A percentile compares a stretch with the other conserved stretches of the same genome.
Evolutionary conservation across 2,888 invertebrate genomes (phyloP).

Genomic region (Neoitamus cyanurus): DNA sequence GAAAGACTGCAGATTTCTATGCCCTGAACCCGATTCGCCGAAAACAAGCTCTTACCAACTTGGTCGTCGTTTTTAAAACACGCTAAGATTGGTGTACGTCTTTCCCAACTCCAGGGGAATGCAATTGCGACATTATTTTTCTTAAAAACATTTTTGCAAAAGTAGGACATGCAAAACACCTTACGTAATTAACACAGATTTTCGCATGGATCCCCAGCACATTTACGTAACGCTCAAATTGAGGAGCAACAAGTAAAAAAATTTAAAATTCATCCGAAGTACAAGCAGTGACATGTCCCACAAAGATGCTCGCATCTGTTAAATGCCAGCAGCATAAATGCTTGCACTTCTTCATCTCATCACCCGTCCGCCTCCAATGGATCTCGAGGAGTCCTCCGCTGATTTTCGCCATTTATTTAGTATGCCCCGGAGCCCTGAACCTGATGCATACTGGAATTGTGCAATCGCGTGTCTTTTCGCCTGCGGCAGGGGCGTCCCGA

Average conservation of each 20-base stretch:
- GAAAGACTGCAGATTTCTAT: too few species aligned
- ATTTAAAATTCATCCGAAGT: neutral
- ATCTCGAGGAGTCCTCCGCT: neutral
- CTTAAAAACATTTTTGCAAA: neutral
- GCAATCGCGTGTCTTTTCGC: neutral
- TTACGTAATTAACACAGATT: neutral
- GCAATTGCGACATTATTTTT: neutral
- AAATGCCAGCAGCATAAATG: neutral
- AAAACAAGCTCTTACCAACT: too few species aligned
- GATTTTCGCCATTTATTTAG: neutral
- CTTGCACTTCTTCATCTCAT: neutral
- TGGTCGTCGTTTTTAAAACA: too few species aligned
- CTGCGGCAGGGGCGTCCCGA: neutral
- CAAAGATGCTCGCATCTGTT: neutral
- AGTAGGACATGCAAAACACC: neutral
- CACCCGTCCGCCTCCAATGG: neutral
- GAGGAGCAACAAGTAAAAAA: neutral
- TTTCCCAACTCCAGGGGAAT: neutral
- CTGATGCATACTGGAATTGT: neutral
- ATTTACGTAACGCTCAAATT: slow-evolving; percentile 4
- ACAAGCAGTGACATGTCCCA: neutral
- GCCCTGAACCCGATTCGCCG: too few species aligned
- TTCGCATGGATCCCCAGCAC: neutral
- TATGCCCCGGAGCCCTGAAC: neutral
- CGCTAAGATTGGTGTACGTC: too few species aligned